A percentile compares a stretch with the other conserved stretches of the same genome.
Evolutionary conservation across 1,140 invertebrate genomes (phyloP).

Genomic region (Dendrolimus kikuchii): DNA sequence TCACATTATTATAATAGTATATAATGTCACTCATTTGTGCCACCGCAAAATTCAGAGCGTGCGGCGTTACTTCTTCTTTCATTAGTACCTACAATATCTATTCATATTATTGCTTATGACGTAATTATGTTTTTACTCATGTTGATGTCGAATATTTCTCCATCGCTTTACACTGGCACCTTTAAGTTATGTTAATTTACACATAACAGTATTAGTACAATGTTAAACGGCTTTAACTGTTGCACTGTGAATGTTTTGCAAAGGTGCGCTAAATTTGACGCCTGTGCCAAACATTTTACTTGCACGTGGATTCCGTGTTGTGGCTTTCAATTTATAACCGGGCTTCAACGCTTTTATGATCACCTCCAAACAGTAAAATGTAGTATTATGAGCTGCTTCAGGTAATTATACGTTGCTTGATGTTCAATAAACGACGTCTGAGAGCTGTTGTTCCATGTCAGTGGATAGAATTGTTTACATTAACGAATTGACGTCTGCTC

Average conservation of each 20-base stretch:
- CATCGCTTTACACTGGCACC: background rate
- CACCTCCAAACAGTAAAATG: slow-evolving; percentile 4
- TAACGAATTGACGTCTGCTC: too few relatives aligned
- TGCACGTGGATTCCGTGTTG: slow-evolving; percentile 19
- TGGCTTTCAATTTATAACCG: slow-evolving; percentile 4
- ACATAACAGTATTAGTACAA: slow-evolving; percentile 27
- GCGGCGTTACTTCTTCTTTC: too few relatives aligned
- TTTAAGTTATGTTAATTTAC: slow-evolving; percentile 25
- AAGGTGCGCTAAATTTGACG: slow-evolving; percentile 30
- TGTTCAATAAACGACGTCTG: background rate
- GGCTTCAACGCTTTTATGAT: slow-evolving; percentile 4
- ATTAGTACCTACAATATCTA: too few relatives aligned
- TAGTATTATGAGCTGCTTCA: slow-evolving; percentile 6
- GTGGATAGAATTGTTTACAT: too few relatives aligned
- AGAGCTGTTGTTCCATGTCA: background rate
- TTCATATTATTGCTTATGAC: too few relatives aligned
- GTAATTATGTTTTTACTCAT: background rate
- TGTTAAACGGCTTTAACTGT: slow-evolving; percentile 32
- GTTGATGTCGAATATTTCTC: background rate
- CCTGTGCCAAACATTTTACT: slow-evolving; percentile 22
- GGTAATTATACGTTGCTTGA: slow-evolving; percentile 2
- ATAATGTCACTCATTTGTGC: too few relatives aligned
- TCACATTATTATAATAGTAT: too few relatives aligned
- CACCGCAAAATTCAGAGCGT: too few relatives aligned
- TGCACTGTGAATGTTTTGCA: slow-evolving; percentile 23